These are phyloP conservation scores for Matsumurasca onukii DNA, from an alignment of 1,140 invertebrate species.

Conservation along the genomic window DNA sequence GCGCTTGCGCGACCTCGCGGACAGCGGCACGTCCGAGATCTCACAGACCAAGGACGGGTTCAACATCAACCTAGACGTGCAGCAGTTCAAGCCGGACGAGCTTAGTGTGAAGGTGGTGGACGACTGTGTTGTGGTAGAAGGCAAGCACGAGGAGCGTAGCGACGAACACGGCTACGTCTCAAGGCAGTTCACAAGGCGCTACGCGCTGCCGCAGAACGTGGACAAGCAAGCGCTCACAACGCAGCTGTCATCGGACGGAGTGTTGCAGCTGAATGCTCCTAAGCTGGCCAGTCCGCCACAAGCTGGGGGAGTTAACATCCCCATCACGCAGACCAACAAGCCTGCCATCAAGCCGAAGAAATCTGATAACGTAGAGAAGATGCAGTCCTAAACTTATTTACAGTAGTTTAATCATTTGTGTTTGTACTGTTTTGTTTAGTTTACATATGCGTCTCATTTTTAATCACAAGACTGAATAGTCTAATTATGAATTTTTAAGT, in stretches of 20 bases:
- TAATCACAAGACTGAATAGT: too few relatives aligned
- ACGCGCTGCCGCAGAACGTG: slow-evolving; percentile 61
- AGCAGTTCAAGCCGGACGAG: slow-evolving; percentile 79
- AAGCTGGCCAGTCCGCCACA: slow-evolving; percentile 44
- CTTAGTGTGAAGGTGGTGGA: slow-evolving; percentile 69
- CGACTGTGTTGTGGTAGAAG: slow-evolving; percentile 65
- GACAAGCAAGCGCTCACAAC: slow-evolving; percentile 59
- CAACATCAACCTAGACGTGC: slow-evolving; percentile 66
- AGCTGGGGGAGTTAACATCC: slow-evolving; percentile 24
- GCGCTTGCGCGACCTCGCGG: neutral
- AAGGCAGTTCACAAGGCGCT: slow-evolving; percentile 63
- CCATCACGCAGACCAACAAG: slow-evolving; percentile 33
- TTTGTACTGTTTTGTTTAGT: too few relatives aligned
- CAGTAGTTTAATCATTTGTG: too few relatives aligned
- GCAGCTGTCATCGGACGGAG: slow-evolving; percentile 61
- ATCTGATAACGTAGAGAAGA: slow-evolving; percentile 10
- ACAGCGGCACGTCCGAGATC: slow-evolving; percentile 36
- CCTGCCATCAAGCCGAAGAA: slow-evolving; percentile 32
- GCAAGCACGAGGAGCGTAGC: slow-evolving; percentile 65
- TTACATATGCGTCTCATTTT: too few relatives aligned
- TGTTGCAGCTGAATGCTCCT: slow-evolving; percentile 61
- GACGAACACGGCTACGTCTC: slow-evolving; percentile 64
- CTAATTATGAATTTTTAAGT: too few relatives aligned
- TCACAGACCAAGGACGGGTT: slow-evolving; percentile 35
- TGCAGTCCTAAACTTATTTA: neutral